These are phyloP conservation scores for Acheta domesticus DNA, from an alignment of 2,888 invertebrate species.

Conservation along the genomic window DNA sequence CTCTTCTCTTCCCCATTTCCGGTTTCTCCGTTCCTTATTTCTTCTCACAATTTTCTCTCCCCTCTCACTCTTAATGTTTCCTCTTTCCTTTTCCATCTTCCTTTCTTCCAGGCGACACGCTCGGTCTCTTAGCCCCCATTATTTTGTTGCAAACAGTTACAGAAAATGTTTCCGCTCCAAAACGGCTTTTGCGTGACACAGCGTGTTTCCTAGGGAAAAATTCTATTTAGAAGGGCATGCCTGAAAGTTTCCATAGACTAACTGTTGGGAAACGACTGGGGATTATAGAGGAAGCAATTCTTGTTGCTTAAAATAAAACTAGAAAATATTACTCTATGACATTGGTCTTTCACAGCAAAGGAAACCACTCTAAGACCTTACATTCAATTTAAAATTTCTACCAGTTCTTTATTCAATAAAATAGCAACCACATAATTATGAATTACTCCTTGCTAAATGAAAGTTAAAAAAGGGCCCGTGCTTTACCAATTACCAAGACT, in stretches of 20 bases:
- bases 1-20: not conserved
- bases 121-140: not conserved
- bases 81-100: not conserved
- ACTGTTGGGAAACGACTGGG: too few species aligned
- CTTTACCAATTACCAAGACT: too few species aligned
- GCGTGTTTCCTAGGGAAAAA: not conserved
- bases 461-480: too few species aligned
- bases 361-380: too few species aligned
- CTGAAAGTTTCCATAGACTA: not conserved
- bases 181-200: not conserved
- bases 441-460: too few species aligned
- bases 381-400: too few species aligned
- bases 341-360: too few species aligned
- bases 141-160: not conserved
- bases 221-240: not conserved
- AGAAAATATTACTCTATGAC: too few species aligned
- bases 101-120: not conserved
- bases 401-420: too few species aligned
- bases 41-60: not conserved
- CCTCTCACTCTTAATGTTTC: not conserved
- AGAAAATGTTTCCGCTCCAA: conserved; percentile 1
- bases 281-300: too few species aligned
- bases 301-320: too few species aligned
- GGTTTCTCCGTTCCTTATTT: not conserved
- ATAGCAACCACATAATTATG: too few species aligned